These are phyloP conservation scores for Halichoeres trimaculatus DNA, from an alignment of 2,113 vertebrate species.

Conservation along the genomic window DNA sequence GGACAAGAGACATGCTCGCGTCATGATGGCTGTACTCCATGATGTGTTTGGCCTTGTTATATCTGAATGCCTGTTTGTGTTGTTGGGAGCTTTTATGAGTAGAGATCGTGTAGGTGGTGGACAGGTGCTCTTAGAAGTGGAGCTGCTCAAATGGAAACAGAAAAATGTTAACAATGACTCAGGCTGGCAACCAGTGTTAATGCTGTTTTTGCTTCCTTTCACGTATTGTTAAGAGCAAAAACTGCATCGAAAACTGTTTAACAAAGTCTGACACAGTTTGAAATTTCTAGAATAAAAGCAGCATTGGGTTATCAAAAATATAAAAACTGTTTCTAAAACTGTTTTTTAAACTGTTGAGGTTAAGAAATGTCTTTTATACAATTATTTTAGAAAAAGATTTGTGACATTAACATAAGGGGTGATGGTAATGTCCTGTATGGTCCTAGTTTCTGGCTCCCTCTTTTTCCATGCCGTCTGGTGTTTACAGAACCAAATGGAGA, in stretches of 20 bases:
- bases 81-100: constrained; percentile 31
- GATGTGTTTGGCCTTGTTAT: constrained; percentile 38
- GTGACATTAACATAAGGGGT: constrained; percentile 37
- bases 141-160: constrained; percentile 30
- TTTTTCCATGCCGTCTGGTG: constrained; percentile 76
- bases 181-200: constrained; percentile 21
- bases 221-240: not conserved
- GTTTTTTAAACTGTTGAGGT: not conserved
- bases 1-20: constrained; percentile 8
- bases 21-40: constrained; percentile 6
- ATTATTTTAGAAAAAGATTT: constrained; percentile 36
- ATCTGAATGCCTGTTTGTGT: constrained; percentile 42
- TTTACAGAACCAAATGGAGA: constrained; percentile 71
- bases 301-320: too few relatives aligned
- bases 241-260: not conserved
- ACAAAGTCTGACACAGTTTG: not conserved
- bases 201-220: not conserved
- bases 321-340: too few relatives aligned
- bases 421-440: constrained; percentile 39
- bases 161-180: constrained; percentile 60
- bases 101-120: constrained; percentile 64
- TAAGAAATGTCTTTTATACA: constrained; percentile 1
- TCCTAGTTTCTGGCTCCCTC: constrained; percentile 59
- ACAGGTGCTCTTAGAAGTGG: constrained; percentile 44
- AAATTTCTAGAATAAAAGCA: not conserved